phyloP scores from a whole-genome alignment of 2,888 invertebrate genomes.

The Eubasilissa splendida region DNA sequence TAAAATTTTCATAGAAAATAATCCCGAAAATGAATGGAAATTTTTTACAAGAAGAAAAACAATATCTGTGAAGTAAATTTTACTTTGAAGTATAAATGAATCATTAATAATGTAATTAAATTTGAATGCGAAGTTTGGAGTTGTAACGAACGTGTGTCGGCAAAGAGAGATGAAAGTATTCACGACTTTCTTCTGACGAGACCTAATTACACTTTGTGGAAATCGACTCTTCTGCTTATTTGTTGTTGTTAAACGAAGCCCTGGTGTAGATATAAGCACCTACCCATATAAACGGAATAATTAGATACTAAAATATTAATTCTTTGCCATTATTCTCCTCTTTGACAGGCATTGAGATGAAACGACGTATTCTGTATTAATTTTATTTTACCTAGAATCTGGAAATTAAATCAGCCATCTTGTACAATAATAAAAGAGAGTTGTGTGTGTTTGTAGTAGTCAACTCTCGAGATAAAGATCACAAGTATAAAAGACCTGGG shows the following conservation, averaged over 20 bases:
- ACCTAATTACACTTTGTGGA: slow-evolving; percentile 3
- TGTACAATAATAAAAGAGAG: too few relatives aligned
- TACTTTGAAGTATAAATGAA: too few relatives aligned
- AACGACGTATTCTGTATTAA: slow-evolving; percentile 10
- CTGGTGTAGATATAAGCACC: neutral
- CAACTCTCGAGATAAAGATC: too few relatives aligned
- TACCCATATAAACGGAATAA: neutral
- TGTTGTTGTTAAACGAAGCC: neutral
- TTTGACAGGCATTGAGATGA: slow-evolving; percentile 14
- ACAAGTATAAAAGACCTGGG: too few relatives aligned
- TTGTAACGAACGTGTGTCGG: neutral
- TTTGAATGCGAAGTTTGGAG: neutral
- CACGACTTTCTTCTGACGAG: neutral
- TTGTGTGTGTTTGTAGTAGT: too few relatives aligned
- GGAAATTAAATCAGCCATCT: neutral
- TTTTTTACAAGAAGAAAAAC: too few relatives aligned
- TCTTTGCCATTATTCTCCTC: neutral
- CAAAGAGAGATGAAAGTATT: neutral
- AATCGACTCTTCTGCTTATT: neutral
- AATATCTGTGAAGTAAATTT: too few relatives aligned
- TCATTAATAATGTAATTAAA: too few relatives aligned
- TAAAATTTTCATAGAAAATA: too few relatives aligned
- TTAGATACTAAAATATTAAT: neutral
- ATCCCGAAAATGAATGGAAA: too few relatives aligned
- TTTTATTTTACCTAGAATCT: neutral